Evolutionary conservation across 2,888 invertebrate species (phyloP), one percentile per base, ranked within the genome.

Genomic region (Bedellia somnulentella): DNA sequence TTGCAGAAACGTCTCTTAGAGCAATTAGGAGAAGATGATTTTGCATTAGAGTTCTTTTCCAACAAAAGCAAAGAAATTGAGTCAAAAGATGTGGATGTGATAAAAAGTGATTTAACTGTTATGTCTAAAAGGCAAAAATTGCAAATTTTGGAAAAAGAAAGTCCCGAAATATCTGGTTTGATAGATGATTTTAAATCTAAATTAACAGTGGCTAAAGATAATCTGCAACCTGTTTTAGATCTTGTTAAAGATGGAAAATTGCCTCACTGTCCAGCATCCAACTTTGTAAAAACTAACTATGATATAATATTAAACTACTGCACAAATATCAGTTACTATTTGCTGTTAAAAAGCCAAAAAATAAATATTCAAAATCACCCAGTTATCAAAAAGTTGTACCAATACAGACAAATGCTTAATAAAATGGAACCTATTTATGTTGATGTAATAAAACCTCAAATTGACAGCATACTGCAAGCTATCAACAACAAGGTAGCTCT

Each of bases 271-370:
- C 67, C 81, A 5, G 86, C 85, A 6, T 71, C 85, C 5, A 79
- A 85, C 39, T 92, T 88, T 61, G 71, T 92, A 1, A 78, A 80
- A 51, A 81, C 83, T 6, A 85, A 86, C 48, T 82, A 84, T 51
- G 78, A 84, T 40, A 59, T 88, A 18, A 78, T 85, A 41, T 79
- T 80, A 50, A 93, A 92, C 52, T 95, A 95, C 53, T 88, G 88
- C 43, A 83, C 85, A 13, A 94, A 95, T 55, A 85, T 95, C 22
- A 80, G 83, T 28, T 93, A 90, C 63, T 95, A 94, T 59, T 58
- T 96, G 41, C 77, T 90, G 42, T 61, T 96, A 10, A 93, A 93
- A 75, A 81, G 88, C 31, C 85, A 86, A 48, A 83, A 83, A 44
- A 64, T 80, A 13, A 79, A 81, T 31, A 78, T 90, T 13, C 82